These are phyloP conservation scores for Heliconius aoede DNA, from an alignment of 2,888 invertebrate genomes.

Conservation along the genomic window DNA sequence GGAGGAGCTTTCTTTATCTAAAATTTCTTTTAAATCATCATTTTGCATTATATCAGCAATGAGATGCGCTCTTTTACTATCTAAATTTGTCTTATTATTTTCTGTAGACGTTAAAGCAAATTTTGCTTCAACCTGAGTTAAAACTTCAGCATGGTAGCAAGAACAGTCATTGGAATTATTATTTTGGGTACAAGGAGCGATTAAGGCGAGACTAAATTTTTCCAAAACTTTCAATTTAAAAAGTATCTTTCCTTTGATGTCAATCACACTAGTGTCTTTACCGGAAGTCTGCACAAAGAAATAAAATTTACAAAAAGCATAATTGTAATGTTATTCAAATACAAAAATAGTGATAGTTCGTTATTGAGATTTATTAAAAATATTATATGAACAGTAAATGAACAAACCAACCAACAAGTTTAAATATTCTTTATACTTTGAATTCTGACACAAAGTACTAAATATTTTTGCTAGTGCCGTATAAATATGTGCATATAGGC, in stretches of 20 bases:
- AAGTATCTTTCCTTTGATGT: conserved; percentile 75
- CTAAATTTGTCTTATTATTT: conserved; percentile 54
- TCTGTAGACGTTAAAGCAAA: conserved; percentile 64
- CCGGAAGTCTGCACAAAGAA: conserved; percentile 64
- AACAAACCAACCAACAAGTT: conserved; percentile 67
- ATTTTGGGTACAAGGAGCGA: conserved; percentile 71
- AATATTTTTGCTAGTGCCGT: conserved; percentile 79
- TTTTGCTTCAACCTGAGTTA: conserved; percentile 58
- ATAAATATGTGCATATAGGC: conserved; percentile 76
- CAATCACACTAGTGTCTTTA: conserved; percentile 68
- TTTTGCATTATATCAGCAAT: conserved; percentile 77
- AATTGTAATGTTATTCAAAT: too few species aligned
- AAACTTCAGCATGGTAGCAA: conserved; percentile 66
- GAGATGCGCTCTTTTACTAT: conserved; percentile 70
- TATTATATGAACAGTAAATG: conserved; percentile 30
- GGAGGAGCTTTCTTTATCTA: conserved; percentile 61
- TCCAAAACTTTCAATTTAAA: conserved; percentile 76
- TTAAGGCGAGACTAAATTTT: conserved; percentile 72
- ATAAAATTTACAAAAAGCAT: background rate
- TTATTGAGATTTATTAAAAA: background rate
- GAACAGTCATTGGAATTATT: conserved; percentile 55
- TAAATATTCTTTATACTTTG: conserved; percentile 72
- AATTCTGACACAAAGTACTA: conserved; percentile 70
- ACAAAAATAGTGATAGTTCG: too few species aligned
- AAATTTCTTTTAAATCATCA: conserved; percentile 75